These are phyloP conservation scores for Harpagoxenus sublaevis DNA, from an alignment of 2,888 invertebrate species.

Conservation along the genomic window DNA sequence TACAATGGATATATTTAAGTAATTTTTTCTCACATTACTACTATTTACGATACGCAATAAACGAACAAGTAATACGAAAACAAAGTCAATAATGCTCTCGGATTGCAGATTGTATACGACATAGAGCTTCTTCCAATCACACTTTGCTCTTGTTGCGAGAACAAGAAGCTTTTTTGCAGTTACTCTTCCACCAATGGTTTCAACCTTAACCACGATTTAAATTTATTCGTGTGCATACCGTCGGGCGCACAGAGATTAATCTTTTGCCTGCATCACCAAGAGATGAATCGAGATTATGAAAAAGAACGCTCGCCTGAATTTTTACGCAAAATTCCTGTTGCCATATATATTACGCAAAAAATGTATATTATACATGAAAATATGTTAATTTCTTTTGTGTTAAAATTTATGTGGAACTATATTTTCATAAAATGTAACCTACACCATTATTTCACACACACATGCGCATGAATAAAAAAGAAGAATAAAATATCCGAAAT, in stretches of 20 bases:
- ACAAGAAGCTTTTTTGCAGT: not conserved
- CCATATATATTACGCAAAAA: slow-evolving; percentile 8
- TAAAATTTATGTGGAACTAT: slow-evolving; percentile 14
- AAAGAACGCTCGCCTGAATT: slow-evolving; percentile 1
- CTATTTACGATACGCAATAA: not conserved
- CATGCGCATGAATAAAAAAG: not conserved
- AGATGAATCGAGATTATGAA: slow-evolving; percentile 38
- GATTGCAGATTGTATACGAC: not conserved
- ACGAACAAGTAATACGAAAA: not conserved
- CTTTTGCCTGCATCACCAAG: slow-evolving; percentile 12
- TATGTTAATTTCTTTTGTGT: slow-evolving; percentile 24
- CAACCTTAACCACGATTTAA: slow-evolving; percentile 16
- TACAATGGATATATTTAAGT: not conserved
- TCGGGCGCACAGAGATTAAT: slow-evolving; percentile 6
- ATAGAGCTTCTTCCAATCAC: not conserved
- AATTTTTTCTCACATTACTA: not conserved
- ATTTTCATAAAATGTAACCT: slow-evolving; percentile 7
- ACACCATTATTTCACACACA: not conserved
- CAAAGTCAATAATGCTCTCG: not conserved
- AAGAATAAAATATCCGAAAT: not conserved
- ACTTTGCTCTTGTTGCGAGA: not conserved
- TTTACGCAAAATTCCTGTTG: slow-evolving; percentile 14
- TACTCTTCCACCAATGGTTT: not conserved
- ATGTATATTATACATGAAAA: slow-evolving; percentile 2
- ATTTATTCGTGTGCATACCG: slow-evolving; percentile 32